Conservation (phyloP, 2,888 invertebrate species). For the Cyclophora albipunctata region DNA sequence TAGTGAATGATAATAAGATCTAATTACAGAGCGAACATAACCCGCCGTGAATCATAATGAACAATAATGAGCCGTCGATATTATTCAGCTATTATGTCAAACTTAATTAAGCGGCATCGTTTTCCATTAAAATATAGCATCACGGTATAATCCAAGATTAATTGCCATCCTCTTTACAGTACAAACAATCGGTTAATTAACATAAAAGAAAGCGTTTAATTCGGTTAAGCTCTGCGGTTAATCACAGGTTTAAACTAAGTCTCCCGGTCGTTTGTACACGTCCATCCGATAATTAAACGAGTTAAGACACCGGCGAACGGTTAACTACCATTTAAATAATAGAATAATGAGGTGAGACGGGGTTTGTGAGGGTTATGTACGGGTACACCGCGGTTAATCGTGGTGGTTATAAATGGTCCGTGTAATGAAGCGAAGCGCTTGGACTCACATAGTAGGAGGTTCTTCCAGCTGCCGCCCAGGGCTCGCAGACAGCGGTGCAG, state of each 20-base stretch:
- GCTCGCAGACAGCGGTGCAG: slow-evolving; percentile 83
- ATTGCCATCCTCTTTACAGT: slow-evolving; percentile 34
- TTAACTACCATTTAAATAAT: slow-evolving; percentile 59
- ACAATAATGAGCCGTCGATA: slow-evolving; percentile 34
- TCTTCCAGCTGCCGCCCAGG: slow-evolving; percentile 87
- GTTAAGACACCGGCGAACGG: slow-evolving; percentile 48
- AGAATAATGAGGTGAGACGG: slow-evolving; percentile 48
- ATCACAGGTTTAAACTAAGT: slow-evolving; percentile 56
- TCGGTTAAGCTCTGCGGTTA: slow-evolving; percentile 59
- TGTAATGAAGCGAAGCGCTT: slow-evolving; percentile 32
- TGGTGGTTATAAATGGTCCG: slow-evolving; percentile 27
- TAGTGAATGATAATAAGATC: slow-evolving; percentile 6
- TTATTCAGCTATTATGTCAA: slow-evolving; percentile 37
- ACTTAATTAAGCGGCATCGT: slow-evolving; percentile 36
- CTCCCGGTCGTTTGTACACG: slow-evolving; percentile 63
- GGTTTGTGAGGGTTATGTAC: slow-evolving; percentile 50
- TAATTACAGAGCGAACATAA: slow-evolving; percentile 18
- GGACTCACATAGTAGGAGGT: slow-evolving; percentile 85
- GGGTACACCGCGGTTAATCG: slow-evolving; percentile 7
- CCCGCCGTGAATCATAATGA: slow-evolving; percentile 30
- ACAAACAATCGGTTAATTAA: slow-evolving; percentile 63
- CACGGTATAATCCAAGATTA: slow-evolving; percentile 37
- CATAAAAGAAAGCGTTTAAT: slow-evolving; percentile 69
- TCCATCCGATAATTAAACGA: slow-evolving; percentile 60
- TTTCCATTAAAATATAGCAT: slow-evolving; percentile 32